Conservation (phyloP, 2,797 vertebrate species). For the Rhincodon typus region DNA sequence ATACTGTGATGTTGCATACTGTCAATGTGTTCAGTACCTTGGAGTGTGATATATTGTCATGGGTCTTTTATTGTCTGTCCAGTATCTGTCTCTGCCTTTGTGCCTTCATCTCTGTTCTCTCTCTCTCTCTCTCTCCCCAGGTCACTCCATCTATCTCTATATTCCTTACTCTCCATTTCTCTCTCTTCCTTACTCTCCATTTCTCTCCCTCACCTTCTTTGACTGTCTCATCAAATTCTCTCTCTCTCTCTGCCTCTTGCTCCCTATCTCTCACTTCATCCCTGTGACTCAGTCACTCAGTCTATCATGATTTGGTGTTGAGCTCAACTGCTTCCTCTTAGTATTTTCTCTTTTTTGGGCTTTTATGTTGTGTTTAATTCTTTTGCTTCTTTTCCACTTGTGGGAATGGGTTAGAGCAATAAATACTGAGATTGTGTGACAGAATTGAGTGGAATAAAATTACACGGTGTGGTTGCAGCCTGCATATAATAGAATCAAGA, state of each 20-base stretch:
- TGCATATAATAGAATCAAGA: conserved; percentile 22
- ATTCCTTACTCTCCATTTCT: neutral
- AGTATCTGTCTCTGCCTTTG: neutral
- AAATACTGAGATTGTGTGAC: neutral
- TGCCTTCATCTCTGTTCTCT: neutral
- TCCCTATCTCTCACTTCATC: neutral
- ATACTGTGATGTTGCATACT: neutral
- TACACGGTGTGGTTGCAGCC: neutral
- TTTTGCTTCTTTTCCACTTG: neutral
- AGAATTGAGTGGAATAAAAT: conserved; percentile 13
- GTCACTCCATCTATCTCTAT: neutral
- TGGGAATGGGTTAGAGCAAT: conserved; percentile 1
- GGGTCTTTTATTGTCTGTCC: neutral
- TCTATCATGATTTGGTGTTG: no score
- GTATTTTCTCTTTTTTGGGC: neutral
- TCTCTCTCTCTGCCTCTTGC: neutral
- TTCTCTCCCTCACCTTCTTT: neutral
- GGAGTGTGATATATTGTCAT: neutral
- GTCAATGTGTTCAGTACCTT: neutral
- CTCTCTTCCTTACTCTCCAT: neutral
- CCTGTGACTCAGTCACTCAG: neutral
- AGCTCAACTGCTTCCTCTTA: neutral
- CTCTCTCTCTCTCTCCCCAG: neutral
- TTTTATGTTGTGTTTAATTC: neutral
- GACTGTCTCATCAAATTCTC: neutral